Evolutionary conservation across 2,797 vertebrate species (phyloP), one percentile per base, ranked within the genome.

Genomic region (Fringilla coelebs): DNA sequence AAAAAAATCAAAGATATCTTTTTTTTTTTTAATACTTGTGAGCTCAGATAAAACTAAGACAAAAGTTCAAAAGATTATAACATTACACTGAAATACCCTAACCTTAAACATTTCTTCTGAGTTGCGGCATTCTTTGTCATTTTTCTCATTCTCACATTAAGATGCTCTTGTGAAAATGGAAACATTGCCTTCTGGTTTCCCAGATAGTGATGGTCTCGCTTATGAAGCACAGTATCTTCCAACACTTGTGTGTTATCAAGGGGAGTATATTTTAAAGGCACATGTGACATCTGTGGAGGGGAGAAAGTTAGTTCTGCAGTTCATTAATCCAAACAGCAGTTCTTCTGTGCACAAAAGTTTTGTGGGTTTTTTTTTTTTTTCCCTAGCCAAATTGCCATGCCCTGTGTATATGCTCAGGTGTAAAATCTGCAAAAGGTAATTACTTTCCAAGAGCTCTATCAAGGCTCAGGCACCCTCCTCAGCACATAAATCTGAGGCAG

Each of bases 341-440:
- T 86, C 40, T 84, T 90, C 80, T 76, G 10, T 49, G 61, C 48
- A 85, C 77, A 76, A 67, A 84, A 86, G 49, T 58, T 92, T 82
- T 75, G 25, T 34, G 24, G 13, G 1, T 26, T 20, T 92, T 61
- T 22, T 92, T 60, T 60, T 55, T 92, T 57, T 36, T 20, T 1
- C 34, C 43, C 67, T 24, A 58, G 41, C 34, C 80, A 91, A 91
- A 91, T 82, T 81, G 34, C 48, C 40, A 61, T 92, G 86, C 54
- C 76, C 57, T 82, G 48, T 93, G 49, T 85, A 60, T 78, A 87
- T 68, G 60, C 85, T 94, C 80, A 95, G 77, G 71, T 94, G 77
- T 88, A 87, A 91, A 96, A 94, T 82, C 74, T 77, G 49, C 10
- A 18, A 93, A 88, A 95, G 81, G 74, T 94, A 94, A 96, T 94